A percentile compares a stretch with the other conserved stretches of the same genome.
Conservation (phyloP, 2,797 vertebrate species). For the Neosilurus hyrtlii region DNA sequence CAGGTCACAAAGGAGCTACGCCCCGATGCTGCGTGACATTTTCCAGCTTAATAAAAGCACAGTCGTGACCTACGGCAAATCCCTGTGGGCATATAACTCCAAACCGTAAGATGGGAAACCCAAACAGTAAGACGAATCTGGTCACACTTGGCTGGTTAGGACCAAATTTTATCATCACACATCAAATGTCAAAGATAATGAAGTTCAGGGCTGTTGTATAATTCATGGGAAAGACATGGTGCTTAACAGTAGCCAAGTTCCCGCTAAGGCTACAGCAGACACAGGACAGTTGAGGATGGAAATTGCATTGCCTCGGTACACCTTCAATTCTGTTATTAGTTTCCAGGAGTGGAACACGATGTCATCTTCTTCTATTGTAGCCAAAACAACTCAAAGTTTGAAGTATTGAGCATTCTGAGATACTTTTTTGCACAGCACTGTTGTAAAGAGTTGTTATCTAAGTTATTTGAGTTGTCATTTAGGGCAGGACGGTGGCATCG, state of each 20-base stretch:
- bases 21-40: constrained; percentile 34
- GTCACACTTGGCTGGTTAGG: constrained; percentile 27
- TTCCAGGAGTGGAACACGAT: background rate
- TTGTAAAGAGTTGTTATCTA: background rate
- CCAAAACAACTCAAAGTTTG: too few species aligned
- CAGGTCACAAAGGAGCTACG: constrained; percentile 30
- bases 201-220: background rate
- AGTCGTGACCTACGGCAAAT: constrained; percentile 30
- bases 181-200: constrained; percentile 30
- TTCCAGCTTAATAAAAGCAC: constrained; percentile 30
- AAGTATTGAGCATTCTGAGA: background rate
- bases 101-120: background rate
- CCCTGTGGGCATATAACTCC: background rate
- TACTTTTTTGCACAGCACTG: background rate
- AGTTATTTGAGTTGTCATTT: too few species aligned
- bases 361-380: background rate
- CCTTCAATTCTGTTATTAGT: background rate
- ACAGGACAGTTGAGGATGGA: background rate
- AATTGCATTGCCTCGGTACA: background rate
- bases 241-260: background rate
- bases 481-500: too few species aligned
- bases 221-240: background rate
- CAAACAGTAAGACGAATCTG: constrained; percentile 9
- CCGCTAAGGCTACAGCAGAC: background rate
- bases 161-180: constrained; percentile 15